Evolutionary conservation across 2,113 vertebrate genomes (phyloP).

Genomic region (Grammomys surdaster): DNA sequence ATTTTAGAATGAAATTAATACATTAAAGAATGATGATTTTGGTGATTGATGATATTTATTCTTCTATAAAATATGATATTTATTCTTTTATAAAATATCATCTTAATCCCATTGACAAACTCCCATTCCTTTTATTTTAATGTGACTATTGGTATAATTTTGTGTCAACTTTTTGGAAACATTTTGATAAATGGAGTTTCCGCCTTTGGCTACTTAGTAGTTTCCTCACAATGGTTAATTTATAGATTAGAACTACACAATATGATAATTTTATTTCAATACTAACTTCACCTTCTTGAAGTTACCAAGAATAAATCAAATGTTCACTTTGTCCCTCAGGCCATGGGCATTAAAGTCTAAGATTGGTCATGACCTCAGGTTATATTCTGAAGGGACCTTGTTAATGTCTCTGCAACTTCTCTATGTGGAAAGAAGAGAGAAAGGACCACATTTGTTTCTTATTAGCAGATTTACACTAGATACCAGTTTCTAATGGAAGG

Average conservation of each 20-base stretch:
- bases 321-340: background rate
- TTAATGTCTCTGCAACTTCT: background rate
- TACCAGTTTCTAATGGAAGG: background rate
- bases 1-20: background rate
- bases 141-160: background rate
- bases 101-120: background rate
- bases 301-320: conserved; percentile 8
- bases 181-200: background rate
- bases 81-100: background rate
- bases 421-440: background rate
- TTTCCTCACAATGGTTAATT: background rate
- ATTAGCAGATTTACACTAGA: background rate
- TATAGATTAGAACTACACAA: background rate
- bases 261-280: background rate
- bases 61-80: background rate
- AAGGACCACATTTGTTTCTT: background rate
- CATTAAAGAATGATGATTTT: background rate
- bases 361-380: background rate
- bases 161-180: background rate
- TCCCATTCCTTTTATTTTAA: background rate
- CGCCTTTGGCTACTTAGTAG: background rate
- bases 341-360: background rate
- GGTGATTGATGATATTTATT: background rate
- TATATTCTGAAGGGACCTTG: background rate
- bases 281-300: background rate